Evolutionary conservation across 2,797 vertebrate species (phyloP).

Genomic region (Microhierax caerulescens): DNA sequence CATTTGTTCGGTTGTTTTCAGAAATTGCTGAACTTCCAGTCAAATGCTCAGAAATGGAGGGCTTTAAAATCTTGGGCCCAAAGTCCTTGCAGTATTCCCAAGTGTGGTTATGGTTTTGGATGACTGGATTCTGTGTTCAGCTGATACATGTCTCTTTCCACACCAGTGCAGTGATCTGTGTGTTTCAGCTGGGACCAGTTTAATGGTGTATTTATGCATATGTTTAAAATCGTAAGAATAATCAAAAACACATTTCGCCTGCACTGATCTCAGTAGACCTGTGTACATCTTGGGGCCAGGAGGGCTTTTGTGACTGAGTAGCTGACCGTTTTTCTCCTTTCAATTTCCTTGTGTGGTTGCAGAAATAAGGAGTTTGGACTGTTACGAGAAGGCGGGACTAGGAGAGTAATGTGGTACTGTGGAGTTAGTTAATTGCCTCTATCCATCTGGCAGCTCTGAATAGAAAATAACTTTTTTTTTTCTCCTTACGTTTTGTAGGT

Average conservation of each 20-base stretch:
- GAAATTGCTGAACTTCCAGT: background rate
- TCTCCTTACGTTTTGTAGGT: constrained; percentile 77
- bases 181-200: background rate
- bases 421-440: background rate
- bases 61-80: background rate
- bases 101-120: background rate
- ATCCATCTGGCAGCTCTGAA: background rate
- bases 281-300: background rate
- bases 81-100: background rate
- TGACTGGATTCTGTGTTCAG: background rate
- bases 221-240: background rate
- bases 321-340: background rate
- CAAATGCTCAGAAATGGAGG: background rate
- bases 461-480: background rate
- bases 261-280: background rate
- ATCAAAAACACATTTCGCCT: background rate
- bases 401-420: background rate
- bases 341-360: background rate
- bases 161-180: background rate
- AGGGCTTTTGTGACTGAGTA: background rate
- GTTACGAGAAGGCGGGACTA: background rate
- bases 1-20: background rate
- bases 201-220: background rate
- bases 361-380: background rate
- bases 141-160: background rate